phyloP scores from a whole-genome alignment of 2,797 vertebrate genomes.

The Acrossocheilus fasciatus region DNA sequence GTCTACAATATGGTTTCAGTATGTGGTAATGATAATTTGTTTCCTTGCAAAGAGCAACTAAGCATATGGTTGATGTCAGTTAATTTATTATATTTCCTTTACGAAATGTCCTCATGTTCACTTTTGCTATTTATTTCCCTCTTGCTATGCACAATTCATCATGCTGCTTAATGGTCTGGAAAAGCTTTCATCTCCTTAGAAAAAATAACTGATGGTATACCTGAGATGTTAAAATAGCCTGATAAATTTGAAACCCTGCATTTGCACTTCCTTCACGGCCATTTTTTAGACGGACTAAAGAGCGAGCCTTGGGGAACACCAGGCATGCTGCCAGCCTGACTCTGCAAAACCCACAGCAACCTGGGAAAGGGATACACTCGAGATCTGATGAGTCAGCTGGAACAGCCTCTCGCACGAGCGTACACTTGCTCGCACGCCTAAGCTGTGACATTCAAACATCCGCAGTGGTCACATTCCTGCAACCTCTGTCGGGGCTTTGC shows the following conservation, averaged over 20 bases:
- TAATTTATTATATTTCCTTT: background rate
- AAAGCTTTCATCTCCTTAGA: slow-evolving; percentile 42
- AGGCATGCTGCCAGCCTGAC: slow-evolving; percentile 77
- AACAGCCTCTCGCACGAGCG: slow-evolving; percentile 46
- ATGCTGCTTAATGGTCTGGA: slow-evolving; percentile 27
- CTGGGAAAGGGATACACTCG: slow-evolving; percentile 76
- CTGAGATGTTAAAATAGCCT: slow-evolving; percentile 25
- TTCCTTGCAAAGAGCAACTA: background rate
- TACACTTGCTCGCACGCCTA: slow-evolving; percentile 45
- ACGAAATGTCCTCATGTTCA: slow-evolving; percentile 6
- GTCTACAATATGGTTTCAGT: background rate
- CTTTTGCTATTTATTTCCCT: slow-evolving; percentile 31
- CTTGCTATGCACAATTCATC: slow-evolving; percentile 31
- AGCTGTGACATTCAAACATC: slow-evolving; percentile 75
- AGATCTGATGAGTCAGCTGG: slow-evolving; percentile 80
- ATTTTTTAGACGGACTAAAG: slow-evolving; percentile 72
- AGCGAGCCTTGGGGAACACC: slow-evolving; percentile 73
- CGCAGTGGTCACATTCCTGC: slow-evolving; percentile 58
- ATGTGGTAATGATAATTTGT: background rate
- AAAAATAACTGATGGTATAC: slow-evolving; percentile 29
- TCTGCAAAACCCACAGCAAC: slow-evolving; percentile 77
- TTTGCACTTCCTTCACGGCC: slow-evolving; percentile 55
- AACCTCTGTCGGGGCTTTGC: slow-evolving; percentile 62
- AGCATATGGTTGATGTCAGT: slow-evolving; percentile 1
- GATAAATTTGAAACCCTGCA: slow-evolving; percentile 17